phyloP scores from a whole-genome alignment of 2,797 vertebrate genomes.

The Orientallactaga sibirica region DNA sequence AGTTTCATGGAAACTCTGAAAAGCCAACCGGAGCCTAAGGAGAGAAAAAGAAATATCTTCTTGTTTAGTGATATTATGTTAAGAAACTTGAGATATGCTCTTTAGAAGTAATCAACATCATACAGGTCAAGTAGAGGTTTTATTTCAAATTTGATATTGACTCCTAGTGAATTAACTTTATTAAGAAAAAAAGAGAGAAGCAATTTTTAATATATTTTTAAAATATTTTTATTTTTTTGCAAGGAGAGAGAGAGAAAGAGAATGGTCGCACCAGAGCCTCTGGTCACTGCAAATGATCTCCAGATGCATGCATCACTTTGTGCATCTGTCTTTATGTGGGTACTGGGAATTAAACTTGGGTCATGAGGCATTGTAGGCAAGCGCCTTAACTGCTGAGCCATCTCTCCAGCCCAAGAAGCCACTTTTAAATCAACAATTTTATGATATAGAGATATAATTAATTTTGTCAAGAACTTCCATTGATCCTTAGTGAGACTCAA shows the following conservation, averaged over 20 bases:
- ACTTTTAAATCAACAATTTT: conserved; percentile 23
- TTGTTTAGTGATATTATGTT: conserved; percentile 14
- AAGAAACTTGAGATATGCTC: conserved; percentile 33
- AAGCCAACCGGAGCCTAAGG: conserved; percentile 12
- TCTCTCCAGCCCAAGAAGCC: too few relatives aligned
- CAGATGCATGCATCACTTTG: too few relatives aligned
- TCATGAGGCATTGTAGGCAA: too few relatives aligned
- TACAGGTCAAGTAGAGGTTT: conserved; percentile 36
- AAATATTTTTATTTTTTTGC: not conserved
- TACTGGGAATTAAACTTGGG: too few relatives aligned
- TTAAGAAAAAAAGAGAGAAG: too few relatives aligned
- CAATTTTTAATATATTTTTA: not conserved
- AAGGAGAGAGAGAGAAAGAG: not conserved
- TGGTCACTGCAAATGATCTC: too few relatives aligned
- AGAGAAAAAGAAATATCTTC: conserved; percentile 18
- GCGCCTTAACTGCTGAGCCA: too few relatives aligned
- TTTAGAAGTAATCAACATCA: conserved; percentile 57
- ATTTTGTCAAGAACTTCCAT: conserved; percentile 45
- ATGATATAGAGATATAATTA: conserved; percentile 36
- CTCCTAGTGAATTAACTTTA: not conserved
- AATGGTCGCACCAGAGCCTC: too few relatives aligned
- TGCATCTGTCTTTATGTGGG: too few relatives aligned
- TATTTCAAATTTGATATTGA: conserved; percentile 49
- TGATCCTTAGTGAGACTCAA: conserved; percentile 41
- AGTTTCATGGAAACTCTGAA: conserved; percentile 3